Percentiles rank a stretch among this genome's conserved stretches.
These are phyloP conservation scores for Sarcophaga peregrina DNA, from an alignment of 1,140 invertebrate species.

Conservation along the genomic window DNA sequence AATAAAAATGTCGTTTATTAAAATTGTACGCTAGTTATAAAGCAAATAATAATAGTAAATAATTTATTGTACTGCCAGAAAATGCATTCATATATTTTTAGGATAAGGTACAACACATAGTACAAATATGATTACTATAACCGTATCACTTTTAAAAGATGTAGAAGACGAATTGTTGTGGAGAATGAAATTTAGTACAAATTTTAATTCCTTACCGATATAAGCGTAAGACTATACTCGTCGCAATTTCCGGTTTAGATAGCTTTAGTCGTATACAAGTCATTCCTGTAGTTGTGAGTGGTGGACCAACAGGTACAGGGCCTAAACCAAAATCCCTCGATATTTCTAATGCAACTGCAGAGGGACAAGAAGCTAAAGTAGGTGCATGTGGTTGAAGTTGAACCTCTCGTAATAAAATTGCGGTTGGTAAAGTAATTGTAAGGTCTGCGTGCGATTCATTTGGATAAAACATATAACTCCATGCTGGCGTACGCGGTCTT, in stretches of 20 bases:
- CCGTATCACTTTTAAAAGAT: too few species aligned
- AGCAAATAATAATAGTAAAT: neutral
- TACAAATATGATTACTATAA: neutral
- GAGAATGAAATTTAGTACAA: neutral
- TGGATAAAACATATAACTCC: constrained; percentile 93
- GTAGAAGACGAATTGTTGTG: too few species aligned
- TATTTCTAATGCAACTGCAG: constrained; percentile 87
- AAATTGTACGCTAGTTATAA: neutral
- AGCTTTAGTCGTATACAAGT: constrained; percentile 86
- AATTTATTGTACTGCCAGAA: neutral
- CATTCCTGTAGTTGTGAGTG: constrained; percentile 84
- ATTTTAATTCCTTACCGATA: constrained; percentile 58
- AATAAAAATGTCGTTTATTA: constrained; percentile 59
- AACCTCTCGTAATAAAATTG: constrained; percentile 89
- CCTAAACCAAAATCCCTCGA: constrained; percentile 71
- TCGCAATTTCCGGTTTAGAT: constrained; percentile 83
- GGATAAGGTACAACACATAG: neutral
- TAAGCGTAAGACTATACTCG: constrained; percentile 70
- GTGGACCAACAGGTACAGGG: constrained; percentile 71
- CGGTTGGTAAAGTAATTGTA: constrained; percentile 86
- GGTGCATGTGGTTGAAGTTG: constrained; percentile 89
- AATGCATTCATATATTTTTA: too few species aligned
- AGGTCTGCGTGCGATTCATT: constrained; percentile 89
- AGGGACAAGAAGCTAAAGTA: constrained; percentile 87
- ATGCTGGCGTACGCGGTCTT: constrained; percentile 85